Conservation (phyloP, 2,797 vertebrate species). For the Phrynocephalus forsythii region DNA sequence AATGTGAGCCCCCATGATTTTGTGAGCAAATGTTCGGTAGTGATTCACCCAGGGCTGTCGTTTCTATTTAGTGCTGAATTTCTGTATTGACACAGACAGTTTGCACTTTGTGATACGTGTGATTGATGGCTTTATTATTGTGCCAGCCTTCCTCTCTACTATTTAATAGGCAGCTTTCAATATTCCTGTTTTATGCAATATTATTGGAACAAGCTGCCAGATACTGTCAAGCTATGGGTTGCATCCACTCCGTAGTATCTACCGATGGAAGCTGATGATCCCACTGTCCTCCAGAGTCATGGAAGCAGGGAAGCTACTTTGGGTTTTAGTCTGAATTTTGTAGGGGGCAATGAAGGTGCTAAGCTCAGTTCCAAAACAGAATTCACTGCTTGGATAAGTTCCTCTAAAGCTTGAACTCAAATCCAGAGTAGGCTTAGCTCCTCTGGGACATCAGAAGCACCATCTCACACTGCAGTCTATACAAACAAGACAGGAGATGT, state of each 20-base stretch:
- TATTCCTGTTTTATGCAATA: background rate
- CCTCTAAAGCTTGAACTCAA: no score
- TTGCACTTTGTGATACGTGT: slow-evolving; percentile 28
- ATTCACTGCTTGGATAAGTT: no score
- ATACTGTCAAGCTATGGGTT: background rate
- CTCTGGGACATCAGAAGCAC: no score
- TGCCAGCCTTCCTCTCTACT: slow-evolving; percentile 4
- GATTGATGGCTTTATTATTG: slow-evolving; percentile 40
- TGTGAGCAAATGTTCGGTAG: background rate
- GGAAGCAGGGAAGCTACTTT: no score
- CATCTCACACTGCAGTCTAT: no score
- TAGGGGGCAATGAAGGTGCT: no score
- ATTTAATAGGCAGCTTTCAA: slow-evolving; percentile 36
- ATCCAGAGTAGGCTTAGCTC: no score
- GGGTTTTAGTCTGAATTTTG: no score
- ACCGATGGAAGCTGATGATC: background rate
- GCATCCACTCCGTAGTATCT: background rate
- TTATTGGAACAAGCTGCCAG: background rate
- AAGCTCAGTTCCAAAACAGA: no score
- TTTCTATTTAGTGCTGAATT: slow-evolving; percentile 35
- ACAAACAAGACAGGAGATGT: no score
- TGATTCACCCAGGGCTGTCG: slow-evolving; percentile 11
- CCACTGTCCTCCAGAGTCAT: background rate
- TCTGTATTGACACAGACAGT: slow-evolving; percentile 25
- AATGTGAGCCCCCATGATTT: background rate